Evolutionary conservation across 2,797 vertebrate genomes (phyloP), one percentile per base, ranked within the genome.

Genomic region (Acanthurus tractus): DNA sequence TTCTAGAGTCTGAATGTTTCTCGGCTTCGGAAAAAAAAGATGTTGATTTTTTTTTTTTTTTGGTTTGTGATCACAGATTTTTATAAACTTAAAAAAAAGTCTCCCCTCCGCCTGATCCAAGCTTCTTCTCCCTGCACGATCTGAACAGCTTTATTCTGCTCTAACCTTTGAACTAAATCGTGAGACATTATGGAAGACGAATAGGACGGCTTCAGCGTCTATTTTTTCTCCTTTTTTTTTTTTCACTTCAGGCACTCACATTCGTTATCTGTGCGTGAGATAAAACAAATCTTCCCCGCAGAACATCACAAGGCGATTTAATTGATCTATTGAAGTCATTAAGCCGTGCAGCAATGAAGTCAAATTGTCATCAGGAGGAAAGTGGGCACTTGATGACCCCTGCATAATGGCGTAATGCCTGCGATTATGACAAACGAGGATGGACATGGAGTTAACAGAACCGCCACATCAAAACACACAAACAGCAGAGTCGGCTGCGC

Each of bases 391-490:
- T 64, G 82, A 79, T 86, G 83, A 92, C 89, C 89, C 76, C 74
- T 48, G 76, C 81, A 62, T 88, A 83, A 77, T 83, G 80, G 63
- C 25, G 48, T 89, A 86, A 91, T 78, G 86, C 59, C 81, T 76
- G 76, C 85, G 86, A 93, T 93, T 88, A 91, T 69, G 84, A 79
- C 80, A 66, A 73, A 73, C 42, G 64, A 76, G 78, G 89, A 88
- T 70, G 85, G 86, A 91, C 86, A 65, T 29, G 45, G 76, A 79
- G 86, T 84, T 86, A 85, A 89, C 79, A 2, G 64, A 68, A 74
- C 73, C 80, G 11, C 78, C 79, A 64, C 84, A 92, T 90, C 88
- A 89, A 88, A 92, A 91, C 88, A 86, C 86, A 89, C 87, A 91
- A 92, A 90, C 87, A 86, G 73, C 46, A 74, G 23, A 70, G 70